phyloP scores from a whole-genome alignment of 2,797 vertebrate species.

The Acanthis flammea region DNA sequence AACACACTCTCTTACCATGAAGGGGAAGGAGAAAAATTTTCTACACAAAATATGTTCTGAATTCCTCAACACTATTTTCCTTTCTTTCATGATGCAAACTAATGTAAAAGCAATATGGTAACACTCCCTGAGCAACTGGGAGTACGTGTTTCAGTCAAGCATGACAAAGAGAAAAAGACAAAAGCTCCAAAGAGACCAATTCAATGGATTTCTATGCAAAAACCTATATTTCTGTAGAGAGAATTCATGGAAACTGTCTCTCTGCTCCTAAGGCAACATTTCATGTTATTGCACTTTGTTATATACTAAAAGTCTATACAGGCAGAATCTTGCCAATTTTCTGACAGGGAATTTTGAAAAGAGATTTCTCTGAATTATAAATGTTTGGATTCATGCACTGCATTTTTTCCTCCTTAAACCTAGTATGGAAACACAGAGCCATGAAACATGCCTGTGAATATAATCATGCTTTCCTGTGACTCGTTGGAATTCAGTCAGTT shows the following conservation, averaged over 20 bases:
- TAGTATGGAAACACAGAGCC: background rate
- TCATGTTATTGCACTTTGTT: conserved; percentile 26
- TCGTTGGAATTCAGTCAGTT: background rate
- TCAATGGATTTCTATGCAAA: background rate
- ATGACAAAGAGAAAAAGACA: background rate
- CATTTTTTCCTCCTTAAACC: background rate
- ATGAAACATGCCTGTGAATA: background rate
- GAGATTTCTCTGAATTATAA: background rate
- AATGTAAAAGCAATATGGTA: background rate
- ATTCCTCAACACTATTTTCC: background rate
- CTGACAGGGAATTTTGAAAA: background rate
- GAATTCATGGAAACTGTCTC: conserved; percentile 12
- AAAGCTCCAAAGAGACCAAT: background rate
- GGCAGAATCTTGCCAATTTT: background rate
- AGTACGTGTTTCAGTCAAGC: background rate
- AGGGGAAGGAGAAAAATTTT: background rate
- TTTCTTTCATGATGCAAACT: background rate
- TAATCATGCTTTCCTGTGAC: background rate
- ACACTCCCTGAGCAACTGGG: background rate
- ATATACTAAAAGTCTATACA: conserved; percentile 9
- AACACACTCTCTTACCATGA: rapidly evolving
- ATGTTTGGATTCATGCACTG: background rate
- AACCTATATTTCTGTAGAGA: background rate
- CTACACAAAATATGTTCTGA: background rate
- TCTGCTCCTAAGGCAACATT: conserved; percentile 29